Conservation (phyloP, 2,888 invertebrate genomes). For the Tubulanus polymorphus region DNA sequence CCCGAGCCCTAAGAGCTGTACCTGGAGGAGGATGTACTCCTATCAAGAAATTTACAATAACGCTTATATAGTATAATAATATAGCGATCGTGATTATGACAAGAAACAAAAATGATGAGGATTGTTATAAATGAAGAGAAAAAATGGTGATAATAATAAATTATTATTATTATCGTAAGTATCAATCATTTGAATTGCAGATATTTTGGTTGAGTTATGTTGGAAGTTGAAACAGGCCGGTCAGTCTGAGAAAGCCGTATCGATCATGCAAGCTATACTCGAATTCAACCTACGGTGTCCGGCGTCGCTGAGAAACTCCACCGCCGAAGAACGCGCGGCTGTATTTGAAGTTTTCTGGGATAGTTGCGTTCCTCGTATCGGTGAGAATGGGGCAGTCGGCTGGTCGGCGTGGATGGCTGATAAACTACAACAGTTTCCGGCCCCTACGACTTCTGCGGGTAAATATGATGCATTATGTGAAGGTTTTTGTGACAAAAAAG, state of each 20-base stretch:
- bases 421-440: constrained; percentile 8
- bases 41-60: too few species aligned
- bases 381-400: constrained; percentile 46
- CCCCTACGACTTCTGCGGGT: neutral
- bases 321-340: constrained; percentile 32
- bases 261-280: constrained; percentile 52
- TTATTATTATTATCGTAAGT: too few species aligned
- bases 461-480: neutral
- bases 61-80: too few species aligned
- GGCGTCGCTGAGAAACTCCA: constrained; percentile 19
- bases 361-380: constrained; percentile 49
- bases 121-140: too few species aligned
- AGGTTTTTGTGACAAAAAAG: too few species aligned
- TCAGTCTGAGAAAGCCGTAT: constrained; percentile 52
- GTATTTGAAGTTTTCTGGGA: constrained; percentile 55
- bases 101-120: too few species aligned
- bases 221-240: constrained; percentile 48
- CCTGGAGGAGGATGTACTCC: too few species aligned
- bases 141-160: too few species aligned
- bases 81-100: too few species aligned
- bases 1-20: too few species aligned
- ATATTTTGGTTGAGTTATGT: constrained; percentile 46
- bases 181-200: constrained; percentile 40
- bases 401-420: constrained; percentile 43
- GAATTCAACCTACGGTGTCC: constrained; percentile 54